These are phyloP conservation scores for Orthonevra nobilis DNA, from an alignment of 2,888 invertebrate genomes.

Conservation along the genomic window DNA sequence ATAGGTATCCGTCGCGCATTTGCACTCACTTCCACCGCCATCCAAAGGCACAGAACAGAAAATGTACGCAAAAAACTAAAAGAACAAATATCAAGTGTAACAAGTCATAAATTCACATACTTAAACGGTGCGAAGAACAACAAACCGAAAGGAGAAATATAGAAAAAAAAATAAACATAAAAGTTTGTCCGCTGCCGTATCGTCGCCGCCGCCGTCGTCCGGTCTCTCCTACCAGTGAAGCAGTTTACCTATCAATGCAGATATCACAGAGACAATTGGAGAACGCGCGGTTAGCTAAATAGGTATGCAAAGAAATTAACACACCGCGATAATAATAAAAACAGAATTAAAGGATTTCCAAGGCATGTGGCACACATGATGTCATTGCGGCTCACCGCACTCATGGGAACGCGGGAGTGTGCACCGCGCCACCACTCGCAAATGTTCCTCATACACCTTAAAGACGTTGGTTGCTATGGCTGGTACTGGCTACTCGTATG, in stretches of 20 bases:
- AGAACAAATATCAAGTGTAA: slow-evolving; percentile 54
- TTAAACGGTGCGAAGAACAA: slow-evolving; percentile 52
- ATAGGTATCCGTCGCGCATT: slow-evolving; percentile 27
- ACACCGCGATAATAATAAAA: slow-evolving; percentile 58
- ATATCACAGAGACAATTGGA: slow-evolving; percentile 61
- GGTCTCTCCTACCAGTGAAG: slow-evolving; percentile 35
- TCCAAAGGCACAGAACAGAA: slow-evolving; percentile 8
- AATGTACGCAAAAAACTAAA: slow-evolving; percentile 28
- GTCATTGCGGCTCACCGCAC: slow-evolving; percentile 38
- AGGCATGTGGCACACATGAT: slow-evolving; percentile 61
- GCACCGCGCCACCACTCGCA: slow-evolving; percentile 40
- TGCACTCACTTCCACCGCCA: neutral
- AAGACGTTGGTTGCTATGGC: neutral
- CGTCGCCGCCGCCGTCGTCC: slow-evolving; percentile 18
- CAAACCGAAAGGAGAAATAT: slow-evolving; percentile 11
- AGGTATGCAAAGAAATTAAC: slow-evolving; percentile 67
- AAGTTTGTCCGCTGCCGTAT: too few species aligned
- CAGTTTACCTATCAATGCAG: slow-evolving; percentile 33
- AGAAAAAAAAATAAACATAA: slow-evolving; percentile 13
- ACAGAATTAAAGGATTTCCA: slow-evolving; percentile 66
- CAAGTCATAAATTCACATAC: slow-evolving; percentile 71
- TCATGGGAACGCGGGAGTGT: neutral
- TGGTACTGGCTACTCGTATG: slow-evolving; percentile 6
- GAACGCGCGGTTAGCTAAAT: slow-evolving; percentile 60
- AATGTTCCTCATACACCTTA: neutral